Conservation (phyloP, 2,113 vertebrate genomes). For the chimpanzee (Pan troglodytes) region NHGRI_mPanTro3-v2.1_pri NC_072419.2:13423501-13424000, state of each 20-base stretch:
- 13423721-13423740: constrained; percentile 71
- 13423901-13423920: not conserved
- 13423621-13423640: constrained; percentile 61
- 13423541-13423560: constrained; percentile 48
- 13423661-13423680: not conserved
- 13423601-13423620: constrained; percentile 58
- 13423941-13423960: not conserved
- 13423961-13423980: not conserved
- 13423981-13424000: not conserved
- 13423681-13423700: constrained; percentile 24
- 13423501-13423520: constrained; percentile 42
- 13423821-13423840: constrained; percentile 42
- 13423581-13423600: constrained; percentile 63
- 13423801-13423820: constrained; percentile 62
- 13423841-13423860: constrained; percentile 35
- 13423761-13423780: constrained; percentile 67
- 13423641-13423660: constrained; percentile 44
- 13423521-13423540: constrained; percentile 59
- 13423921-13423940: not conserved
- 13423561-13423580: constrained; percentile 65
- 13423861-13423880: not conserved
- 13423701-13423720: constrained; percentile 34
- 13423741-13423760: constrained; percentile 80
- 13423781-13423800: constrained; percentile 52
- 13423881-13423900: not conserved